Conservation (phyloP, 2,888 invertebrate genomes). For the Drosophila cognata region DNA sequence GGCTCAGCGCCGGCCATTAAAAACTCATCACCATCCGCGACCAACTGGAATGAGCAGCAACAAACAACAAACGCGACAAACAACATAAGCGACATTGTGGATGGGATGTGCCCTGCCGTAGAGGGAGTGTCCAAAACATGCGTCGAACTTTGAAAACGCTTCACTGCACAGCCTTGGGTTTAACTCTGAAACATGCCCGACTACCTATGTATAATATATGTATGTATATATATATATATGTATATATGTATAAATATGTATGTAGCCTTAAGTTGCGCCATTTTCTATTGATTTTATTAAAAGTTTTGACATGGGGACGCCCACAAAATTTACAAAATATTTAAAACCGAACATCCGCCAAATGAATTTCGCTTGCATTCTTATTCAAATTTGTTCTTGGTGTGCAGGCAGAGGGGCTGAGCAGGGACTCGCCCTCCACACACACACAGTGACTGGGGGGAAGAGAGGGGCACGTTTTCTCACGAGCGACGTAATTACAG, state of each 20-base stretch:
- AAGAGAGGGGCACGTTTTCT: constrained; percentile 58
- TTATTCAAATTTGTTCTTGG: constrained; percentile 63
- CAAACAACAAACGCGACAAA: constrained; percentile 18
- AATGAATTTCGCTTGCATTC: constrained; percentile 54
- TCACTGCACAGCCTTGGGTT: constrained; percentile 60
- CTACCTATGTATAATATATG: too few species aligned
- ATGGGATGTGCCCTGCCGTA: constrained; percentile 37
- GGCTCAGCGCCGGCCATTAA: constrained; percentile 72
- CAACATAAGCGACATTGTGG: constrained; percentile 31
- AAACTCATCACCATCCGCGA: constrained; percentile 74
- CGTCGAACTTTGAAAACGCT: constrained; percentile 57
- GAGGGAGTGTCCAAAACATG: constrained; percentile 75
- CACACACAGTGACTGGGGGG: not conserved
- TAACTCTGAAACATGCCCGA: not conserved
- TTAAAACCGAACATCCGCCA: constrained; percentile 78
- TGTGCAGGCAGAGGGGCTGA: constrained; percentile 9
- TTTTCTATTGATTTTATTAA: constrained; percentile 65
- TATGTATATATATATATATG: not conserved
- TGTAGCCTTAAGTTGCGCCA: constrained; percentile 59
- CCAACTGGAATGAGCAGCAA: constrained; percentile 73
- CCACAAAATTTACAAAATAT: constrained; percentile 81
- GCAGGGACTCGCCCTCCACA: constrained; percentile 32
- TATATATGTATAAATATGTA: not conserved
- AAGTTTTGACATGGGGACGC: constrained; percentile 54
- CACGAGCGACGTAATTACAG: constrained; percentile 76